Conservation (phyloP, 2,797 vertebrate genomes). For the Argya squamiceps region DNA sequence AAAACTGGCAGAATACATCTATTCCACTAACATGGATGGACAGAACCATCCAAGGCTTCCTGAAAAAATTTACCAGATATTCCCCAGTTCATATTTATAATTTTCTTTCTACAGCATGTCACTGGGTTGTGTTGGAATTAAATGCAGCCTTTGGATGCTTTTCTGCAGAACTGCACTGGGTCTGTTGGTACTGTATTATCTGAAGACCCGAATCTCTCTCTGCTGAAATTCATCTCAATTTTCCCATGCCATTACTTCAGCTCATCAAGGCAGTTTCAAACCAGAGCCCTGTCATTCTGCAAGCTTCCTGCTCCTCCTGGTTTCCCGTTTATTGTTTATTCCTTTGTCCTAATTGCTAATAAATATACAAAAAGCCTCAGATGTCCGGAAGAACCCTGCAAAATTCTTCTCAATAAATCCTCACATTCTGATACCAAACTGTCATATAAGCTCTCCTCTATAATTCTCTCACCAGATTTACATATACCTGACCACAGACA, state of each 20-base stretch:
- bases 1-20: background rate
- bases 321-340: conserved; percentile 1
- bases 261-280: background rate
- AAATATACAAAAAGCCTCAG: background rate
- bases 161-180: background rate
- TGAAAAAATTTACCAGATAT: background rate
- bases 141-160: background rate
- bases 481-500: background rate
- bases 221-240: background rate
- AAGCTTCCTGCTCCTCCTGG: background rate
- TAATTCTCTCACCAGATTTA: background rate
- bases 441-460: background rate
- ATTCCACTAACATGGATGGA: background rate
- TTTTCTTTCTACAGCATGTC: background rate
- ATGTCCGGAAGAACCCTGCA: background rate
- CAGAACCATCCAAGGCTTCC: background rate
- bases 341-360: background rate
- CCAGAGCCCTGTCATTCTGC: background rate
- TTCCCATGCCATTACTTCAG: background rate
- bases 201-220: background rate
- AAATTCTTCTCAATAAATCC: background rate
- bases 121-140: background rate
- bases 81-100: background rate
- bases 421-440: background rate
- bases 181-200: background rate